Percentiles rank a stretch among this genome's conserved stretches.
Conservation (phyloP, 2,797 vertebrate genomes). For the Gadopsis bispinosus region DNA sequence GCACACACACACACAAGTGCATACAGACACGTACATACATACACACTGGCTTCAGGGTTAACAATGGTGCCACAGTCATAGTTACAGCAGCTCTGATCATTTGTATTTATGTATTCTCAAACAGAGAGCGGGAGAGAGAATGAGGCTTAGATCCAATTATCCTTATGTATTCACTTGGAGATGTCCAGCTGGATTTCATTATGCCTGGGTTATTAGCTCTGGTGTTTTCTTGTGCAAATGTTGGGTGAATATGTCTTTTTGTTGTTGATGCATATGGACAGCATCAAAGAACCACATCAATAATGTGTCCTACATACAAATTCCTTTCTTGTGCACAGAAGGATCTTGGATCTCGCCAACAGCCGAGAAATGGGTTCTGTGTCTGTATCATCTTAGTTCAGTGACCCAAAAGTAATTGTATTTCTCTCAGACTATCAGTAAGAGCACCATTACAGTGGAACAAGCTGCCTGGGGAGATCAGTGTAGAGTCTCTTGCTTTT, state of each 20-base stretch:
- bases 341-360: slow-evolving; percentile 22
- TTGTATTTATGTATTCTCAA: slow-evolving; percentile 63
- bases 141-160: slow-evolving; percentile 48
- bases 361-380: slow-evolving; percentile 45
- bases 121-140: slow-evolving; percentile 17
- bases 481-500: slow-evolving; percentile 30
- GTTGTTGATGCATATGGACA: slow-evolving; percentile 34
- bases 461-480: slow-evolving; percentile 64
- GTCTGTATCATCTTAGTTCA: slow-evolving; percentile 62
- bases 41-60: slow-evolving; percentile 42
- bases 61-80: slow-evolving; percentile 34
- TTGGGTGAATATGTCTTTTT: slow-evolving; percentile 39
- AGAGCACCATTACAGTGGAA: slow-evolving; percentile 41
- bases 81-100: slow-evolving; percentile 50
- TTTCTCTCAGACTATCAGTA: slow-evolving; percentile 52
- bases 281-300: slow-evolving; percentile 30
- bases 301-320: slow-evolving; percentile 14
- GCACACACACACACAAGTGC: slow-evolving; percentile 22
- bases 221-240: slow-evolving; percentile 53
- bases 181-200: slow-evolving; percentile 56
- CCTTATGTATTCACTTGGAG: slow-evolving; percentile 42
- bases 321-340: slow-evolving; percentile 10
- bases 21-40: slow-evolving; percentile 24
- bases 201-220: slow-evolving; percentile 24
- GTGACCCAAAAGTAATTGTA: slow-evolving; percentile 67